These are phyloP conservation scores for Philereme transversata DNA, from an alignment of 2,888 invertebrate species.

Conservation along the genomic window DNA sequence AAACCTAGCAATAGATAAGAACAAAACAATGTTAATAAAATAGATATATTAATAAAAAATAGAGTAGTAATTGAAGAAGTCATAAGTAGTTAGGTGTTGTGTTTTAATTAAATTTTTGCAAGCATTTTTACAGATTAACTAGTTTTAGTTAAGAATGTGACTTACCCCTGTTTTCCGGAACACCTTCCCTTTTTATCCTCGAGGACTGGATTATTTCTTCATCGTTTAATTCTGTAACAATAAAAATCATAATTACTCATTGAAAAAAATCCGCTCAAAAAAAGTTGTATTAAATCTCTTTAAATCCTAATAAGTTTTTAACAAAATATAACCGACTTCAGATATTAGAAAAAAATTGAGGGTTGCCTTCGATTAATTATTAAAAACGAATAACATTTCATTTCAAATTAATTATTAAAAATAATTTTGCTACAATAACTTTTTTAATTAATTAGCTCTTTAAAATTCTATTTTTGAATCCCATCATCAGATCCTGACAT, in stretches of 20 bases:
- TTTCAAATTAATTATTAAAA: too few species aligned
- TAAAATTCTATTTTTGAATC: too few species aligned
- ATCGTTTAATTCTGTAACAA: conserved; percentile 73
- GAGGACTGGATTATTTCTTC: conserved; percentile 72
- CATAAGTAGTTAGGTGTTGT: background rate
- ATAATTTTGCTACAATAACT: too few species aligned
- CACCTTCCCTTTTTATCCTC: conserved; percentile 77
- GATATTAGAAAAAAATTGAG: too few species aligned
- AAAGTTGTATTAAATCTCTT: too few species aligned
- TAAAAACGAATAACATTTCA: too few species aligned
- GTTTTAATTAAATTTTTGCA: conserved; percentile 34
- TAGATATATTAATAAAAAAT: background rate
- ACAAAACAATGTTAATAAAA: background rate
- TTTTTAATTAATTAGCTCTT: too few species aligned
- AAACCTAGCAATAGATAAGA: background rate
- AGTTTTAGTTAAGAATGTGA: conserved; percentile 24
- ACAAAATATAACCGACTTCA: too few species aligned
- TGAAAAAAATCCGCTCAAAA: too few species aligned
- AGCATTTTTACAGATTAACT: conserved; percentile 43
- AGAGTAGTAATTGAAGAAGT: background rate
- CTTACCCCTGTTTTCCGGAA: conserved; percentile 81
- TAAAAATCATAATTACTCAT: conserved; percentile 7
- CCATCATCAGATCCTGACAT: too few species aligned
- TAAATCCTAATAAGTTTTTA: too few species aligned
- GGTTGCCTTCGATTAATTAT: too few species aligned